Conservation (phyloP, 2,113 vertebrate genomes). For the Mohoua ochrocephala region DNA sequence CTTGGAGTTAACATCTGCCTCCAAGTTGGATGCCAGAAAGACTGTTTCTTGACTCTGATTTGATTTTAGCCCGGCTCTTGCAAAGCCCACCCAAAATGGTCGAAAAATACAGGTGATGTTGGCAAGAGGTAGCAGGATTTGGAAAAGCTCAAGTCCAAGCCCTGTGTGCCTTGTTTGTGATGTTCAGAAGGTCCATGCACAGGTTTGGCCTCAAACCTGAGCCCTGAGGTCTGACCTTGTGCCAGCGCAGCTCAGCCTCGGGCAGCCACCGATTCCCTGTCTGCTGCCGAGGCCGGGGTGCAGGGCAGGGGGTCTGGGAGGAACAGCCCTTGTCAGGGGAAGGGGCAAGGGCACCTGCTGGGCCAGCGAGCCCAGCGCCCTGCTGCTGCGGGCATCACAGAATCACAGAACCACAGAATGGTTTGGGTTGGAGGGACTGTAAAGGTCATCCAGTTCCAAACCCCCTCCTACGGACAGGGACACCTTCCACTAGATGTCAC, state of each 20-base stretch:
- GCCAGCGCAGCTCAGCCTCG: background rate
- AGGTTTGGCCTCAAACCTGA: background rate
- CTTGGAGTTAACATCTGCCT: constrained; percentile 15
- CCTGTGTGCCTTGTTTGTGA: rapidly evolving
- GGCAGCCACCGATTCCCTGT: rapidly evolving
- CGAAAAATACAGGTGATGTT: background rate
- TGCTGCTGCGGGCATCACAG: background rate
- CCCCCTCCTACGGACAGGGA: background rate
- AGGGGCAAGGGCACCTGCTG: rapidly evolving
- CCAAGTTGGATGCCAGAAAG: background rate
- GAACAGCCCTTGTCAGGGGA: background rate
- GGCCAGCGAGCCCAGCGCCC: background rate
- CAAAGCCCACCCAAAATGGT: background rate
- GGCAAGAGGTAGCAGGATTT: background rate
- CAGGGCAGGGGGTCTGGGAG: background rate
- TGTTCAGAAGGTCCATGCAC: rapidly evolving
- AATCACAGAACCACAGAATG: background rate
- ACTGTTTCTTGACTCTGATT: background rate
- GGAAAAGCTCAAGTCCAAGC: background rate
- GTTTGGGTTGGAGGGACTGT: background rate
- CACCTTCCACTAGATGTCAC: background rate
- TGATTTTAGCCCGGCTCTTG: background rate
- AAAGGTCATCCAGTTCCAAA: background rate
- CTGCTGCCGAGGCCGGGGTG: background rate
- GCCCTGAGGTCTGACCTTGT: background rate